These are phyloP conservation scores for Chrysina gloriosa DNA, from an alignment of 2,888 invertebrate species.

Conservation along the genomic window DNA sequence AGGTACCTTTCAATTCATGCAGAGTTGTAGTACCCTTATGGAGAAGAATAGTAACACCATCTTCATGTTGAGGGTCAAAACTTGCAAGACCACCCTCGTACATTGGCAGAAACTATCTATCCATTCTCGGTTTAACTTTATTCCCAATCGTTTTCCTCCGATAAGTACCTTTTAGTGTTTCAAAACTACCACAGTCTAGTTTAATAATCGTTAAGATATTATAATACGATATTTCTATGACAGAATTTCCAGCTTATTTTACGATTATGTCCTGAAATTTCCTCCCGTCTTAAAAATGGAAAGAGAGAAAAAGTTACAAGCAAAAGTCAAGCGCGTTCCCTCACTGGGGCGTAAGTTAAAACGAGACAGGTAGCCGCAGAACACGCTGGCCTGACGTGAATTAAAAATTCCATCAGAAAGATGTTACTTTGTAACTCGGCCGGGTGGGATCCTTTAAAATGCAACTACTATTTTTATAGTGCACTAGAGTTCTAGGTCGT, in stretches of 20 bases:
- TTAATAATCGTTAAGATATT: conserved; percentile 23
- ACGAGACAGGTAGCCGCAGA: background rate
- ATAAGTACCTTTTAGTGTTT: background rate
- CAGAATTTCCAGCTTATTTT: conserved; percentile 24
- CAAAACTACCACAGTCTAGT: background rate
- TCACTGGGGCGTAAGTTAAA: background rate
- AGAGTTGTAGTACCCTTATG: too few relatives aligned
- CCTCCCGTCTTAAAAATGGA: background rate
- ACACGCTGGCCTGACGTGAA: background rate
- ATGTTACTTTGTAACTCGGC: conserved; percentile 33
- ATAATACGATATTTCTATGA: conserved; percentile 18
- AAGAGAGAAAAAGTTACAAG: background rate
- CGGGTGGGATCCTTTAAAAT: conserved; percentile 35
- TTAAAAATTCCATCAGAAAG: conserved; percentile 36
- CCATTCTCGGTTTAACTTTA: too few relatives aligned
- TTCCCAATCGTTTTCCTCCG: too few relatives aligned
- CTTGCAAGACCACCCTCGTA: too few relatives aligned
- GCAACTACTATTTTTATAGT: conserved; percentile 33
- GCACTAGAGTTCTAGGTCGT: conserved; percentile 17
- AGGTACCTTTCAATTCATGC: too few relatives aligned
- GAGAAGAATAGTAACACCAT: too few relatives aligned
- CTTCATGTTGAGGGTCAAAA: too few relatives aligned
- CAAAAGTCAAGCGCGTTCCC: conserved; percentile 18
- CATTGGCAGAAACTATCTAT: too few relatives aligned
- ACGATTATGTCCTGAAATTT: background rate